Evolutionary conservation across 2,113 vertebrate genomes (phyloP), one percentile per base, ranked within the genome.

Genomic region (Apus apus): DNA sequence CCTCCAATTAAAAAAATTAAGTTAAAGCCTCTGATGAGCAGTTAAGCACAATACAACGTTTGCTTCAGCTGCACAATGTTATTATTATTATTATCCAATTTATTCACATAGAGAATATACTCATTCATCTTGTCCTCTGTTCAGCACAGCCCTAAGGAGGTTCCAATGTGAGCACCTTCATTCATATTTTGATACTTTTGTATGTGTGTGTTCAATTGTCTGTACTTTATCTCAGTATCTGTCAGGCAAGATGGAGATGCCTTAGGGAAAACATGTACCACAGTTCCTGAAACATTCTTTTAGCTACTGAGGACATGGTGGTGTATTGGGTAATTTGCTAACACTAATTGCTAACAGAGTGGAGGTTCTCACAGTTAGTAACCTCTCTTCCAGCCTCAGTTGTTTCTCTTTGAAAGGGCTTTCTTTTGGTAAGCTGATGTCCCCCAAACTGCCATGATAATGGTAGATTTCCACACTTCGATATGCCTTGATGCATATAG

Each of bases 401-500:
- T 22, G 4, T 19, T 90, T 60, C 13, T 46, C 13, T 66, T 77
- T 27, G 27, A 51, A 89, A 13, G 13, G 12, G 1, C 2, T 87
- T 66, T 56, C 30, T 75, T 32, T 36, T 27, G 18, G 21, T 23
- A 51, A 65, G 8, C 27, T 50, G 16, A 4, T 60, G 9, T 43
- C 16, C 11, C 16, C 11, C 22, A 30, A 34, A 8, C 17, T 43
- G 21, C 58, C 61, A 10, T 4, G 8, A 73, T 86, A 91, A 79
- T 36, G 3, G 5, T 58, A 19, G 18, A 25, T 70, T 73, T 92
- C 15, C 25, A 38, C 22, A 15, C 15, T 32, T 74, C 22, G 26
- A 87, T 18, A 82, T 73, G 61, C 10, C 0, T 1, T 25, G 8
- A 76, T 1, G 1, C 2, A 3, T 14, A 11, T 0, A 13, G 12